Conservation (phyloP, 2,797 vertebrate genomes). For the Cetoscarus ocellatus region DNA sequence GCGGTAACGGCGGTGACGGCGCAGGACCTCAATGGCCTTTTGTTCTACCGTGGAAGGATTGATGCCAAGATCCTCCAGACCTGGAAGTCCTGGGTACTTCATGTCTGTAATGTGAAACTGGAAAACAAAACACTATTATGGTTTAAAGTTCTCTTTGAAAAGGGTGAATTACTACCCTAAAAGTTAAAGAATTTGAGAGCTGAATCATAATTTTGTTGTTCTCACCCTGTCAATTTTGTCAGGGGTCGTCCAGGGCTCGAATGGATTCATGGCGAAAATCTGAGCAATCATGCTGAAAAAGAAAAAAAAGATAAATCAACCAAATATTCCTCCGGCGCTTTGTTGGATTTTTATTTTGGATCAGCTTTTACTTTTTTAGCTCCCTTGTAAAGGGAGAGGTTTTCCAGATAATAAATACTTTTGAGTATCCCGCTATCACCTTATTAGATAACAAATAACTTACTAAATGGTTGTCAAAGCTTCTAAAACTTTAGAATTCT, state of each 20-base stretch:
- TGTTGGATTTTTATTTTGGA: too few relatives aligned
- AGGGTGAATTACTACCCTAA: too few relatives aligned
- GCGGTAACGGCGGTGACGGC: constrained; percentile 91
- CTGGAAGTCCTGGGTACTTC: constrained; percentile 89
- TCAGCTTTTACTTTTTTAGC: background rate
- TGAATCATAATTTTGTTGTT: background rate
- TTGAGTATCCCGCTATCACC: too few relatives aligned
- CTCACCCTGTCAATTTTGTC: constrained; percentile 96
- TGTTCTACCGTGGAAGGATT: constrained; percentile 87
- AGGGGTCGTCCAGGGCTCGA: constrained; percentile 92
- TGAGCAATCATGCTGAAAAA: constrained; percentile 82
- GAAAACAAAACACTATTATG: background rate
- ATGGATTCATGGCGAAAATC: constrained; percentile 89
- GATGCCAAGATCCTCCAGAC: constrained; percentile 93
- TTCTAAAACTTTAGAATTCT: too few relatives aligned
- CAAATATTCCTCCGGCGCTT: background rate
- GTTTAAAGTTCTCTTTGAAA: background rate
- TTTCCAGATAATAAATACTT: too few relatives aligned
- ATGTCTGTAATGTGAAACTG: constrained; percentile 93
- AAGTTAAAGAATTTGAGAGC: too few relatives aligned
- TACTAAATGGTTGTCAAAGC: too few relatives aligned
- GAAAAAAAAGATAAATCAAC: constrained; percentile 16
- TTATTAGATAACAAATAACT: too few relatives aligned
- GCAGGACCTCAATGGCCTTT: constrained; percentile 93
- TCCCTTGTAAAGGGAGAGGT: too few relatives aligned